Percentiles rank a stretch among this genome's conserved stretches.
Conservation (phyloP, 2,888 invertebrate species). For the Melitaea athalia region DNA sequence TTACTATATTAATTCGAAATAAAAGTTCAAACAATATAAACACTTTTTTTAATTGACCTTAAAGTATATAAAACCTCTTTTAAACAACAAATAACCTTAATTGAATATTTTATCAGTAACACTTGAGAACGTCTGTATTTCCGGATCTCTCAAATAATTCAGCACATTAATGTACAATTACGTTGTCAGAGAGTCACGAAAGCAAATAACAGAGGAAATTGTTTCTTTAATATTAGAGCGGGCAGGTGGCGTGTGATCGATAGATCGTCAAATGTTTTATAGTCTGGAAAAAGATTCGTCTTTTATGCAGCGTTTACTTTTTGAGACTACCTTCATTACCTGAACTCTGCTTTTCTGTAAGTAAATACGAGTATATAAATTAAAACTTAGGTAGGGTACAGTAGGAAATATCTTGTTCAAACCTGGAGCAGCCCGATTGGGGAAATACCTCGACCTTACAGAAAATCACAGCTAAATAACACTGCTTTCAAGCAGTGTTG, state of each 20-base stretch:
- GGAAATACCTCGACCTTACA: too few relatives aligned
- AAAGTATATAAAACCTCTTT: too few relatives aligned
- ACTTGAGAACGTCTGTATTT: constrained; percentile 20
- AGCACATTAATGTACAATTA: constrained; percentile 24
- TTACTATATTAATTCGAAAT: too few relatives aligned
- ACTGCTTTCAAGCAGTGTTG: too few relatives aligned
- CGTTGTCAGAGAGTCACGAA: constrained; percentile 29
- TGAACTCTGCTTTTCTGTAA: constrained; percentile 1
- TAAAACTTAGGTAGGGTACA: too few relatives aligned
- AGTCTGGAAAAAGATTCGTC: constrained; percentile 13
- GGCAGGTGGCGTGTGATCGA: constrained; percentile 47
- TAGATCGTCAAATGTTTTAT: constrained; percentile 50
- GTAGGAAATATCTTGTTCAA: too few relatives aligned
- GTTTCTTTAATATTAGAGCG: constrained; percentile 48
- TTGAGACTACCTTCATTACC: background rate
- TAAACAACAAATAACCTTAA: constrained; percentile 12
- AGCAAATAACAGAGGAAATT: constrained; percentile 43
- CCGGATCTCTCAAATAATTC: constrained; percentile 26
- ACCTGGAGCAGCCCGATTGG: too few relatives aligned
- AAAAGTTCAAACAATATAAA: too few relatives aligned
- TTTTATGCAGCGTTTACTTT: constrained; percentile 8
- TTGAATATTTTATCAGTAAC: constrained; percentile 24
- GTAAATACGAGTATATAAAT: too few relatives aligned
- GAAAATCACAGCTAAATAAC: too few relatives aligned
- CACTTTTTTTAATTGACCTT: too few relatives aligned